Conservation (phyloP, 1,140 invertebrate genomes). For the Kradibia gibbosae region DNA sequence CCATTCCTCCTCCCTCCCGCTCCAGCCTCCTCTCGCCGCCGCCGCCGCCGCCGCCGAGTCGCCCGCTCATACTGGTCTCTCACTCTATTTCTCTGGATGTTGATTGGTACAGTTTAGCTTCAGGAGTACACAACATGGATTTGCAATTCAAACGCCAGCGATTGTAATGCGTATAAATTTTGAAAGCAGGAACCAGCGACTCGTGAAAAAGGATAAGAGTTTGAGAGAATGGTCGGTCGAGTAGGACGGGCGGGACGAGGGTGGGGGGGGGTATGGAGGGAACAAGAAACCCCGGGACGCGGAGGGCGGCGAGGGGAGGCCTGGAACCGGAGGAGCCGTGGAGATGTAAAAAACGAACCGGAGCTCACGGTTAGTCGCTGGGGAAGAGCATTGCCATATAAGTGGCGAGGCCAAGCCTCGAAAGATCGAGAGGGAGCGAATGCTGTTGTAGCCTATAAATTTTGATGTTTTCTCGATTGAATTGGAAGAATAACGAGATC, state of each 20-base stretch:
- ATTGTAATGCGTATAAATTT: conserved; percentile 66
- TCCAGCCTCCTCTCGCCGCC: no score
- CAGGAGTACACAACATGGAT: conserved; percentile 62
- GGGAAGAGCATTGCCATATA: conserved; percentile 33
- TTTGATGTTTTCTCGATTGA: conserved; percentile 60
- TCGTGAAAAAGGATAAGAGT: conserved; percentile 48
- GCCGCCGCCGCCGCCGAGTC: no score
- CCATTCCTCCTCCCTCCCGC: conserved; percentile 51
- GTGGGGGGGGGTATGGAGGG: no score
- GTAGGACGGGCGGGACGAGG: no score
- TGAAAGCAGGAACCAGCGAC: conserved; percentile 45
- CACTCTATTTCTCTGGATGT: conserved; percentile 54
- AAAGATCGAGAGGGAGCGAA: conserved; percentile 55
- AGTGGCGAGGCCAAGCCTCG: conserved; percentile 30
- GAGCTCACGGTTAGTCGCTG: neutral
- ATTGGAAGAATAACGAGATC: conserved; percentile 65
- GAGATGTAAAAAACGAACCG: neutral
- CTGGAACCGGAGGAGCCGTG: neutral
- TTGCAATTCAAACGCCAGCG: conserved; percentile 68
- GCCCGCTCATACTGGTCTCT: conserved; percentile 39
- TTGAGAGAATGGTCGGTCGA: no score
- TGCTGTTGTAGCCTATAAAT: conserved; percentile 60
- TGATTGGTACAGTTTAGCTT: conserved; percentile 52
- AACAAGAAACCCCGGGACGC: neutral
- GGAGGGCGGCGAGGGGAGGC: conserved; percentile 33